phyloP scores from a whole-genome alignment of 2,888 invertebrate species.

The Idaea straminata region DNA sequence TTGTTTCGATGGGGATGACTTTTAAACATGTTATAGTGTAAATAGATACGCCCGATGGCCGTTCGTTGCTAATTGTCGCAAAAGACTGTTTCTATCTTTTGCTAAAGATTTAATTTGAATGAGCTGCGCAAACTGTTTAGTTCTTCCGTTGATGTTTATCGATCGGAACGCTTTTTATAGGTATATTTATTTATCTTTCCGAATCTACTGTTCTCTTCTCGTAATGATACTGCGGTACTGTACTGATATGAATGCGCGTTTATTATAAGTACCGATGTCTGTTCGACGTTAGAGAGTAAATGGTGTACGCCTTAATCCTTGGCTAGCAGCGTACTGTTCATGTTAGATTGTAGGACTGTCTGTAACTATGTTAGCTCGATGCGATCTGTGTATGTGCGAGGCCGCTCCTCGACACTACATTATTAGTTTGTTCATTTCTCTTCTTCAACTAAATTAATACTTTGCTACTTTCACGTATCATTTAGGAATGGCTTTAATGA shows the following conservation, averaged over 20 bases:
- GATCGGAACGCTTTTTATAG: constrained; percentile 78
- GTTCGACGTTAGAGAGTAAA: constrained; percentile 70
- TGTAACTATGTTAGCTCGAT: constrained; percentile 39
- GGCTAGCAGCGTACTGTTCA: constrained; percentile 75
- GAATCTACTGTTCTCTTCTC: constrained; percentile 74
- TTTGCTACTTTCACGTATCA: constrained; percentile 74
- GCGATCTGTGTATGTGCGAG: constrained; percentile 62
- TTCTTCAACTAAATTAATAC: constrained; percentile 65
- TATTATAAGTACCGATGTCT: constrained; percentile 53
- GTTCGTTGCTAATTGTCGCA: constrained; percentile 80
- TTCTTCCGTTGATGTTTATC: constrained; percentile 74
- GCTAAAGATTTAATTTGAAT: constrained; percentile 79
- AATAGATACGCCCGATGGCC: constrained; percentile 79
- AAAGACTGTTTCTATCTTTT: constrained; percentile 79
- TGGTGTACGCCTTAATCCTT: constrained; percentile 76
- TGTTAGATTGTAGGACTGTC: constrained; percentile 76
- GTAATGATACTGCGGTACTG: constrained; percentile 72
- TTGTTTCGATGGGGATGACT: constrained; percentile 80
- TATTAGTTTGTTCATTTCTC: constrained; percentile 69
- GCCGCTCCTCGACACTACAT: constrained; percentile 69
- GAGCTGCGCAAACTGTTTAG: constrained; percentile 80
- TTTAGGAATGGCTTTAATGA: constrained; percentile 76
- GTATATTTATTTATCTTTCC: constrained; percentile 78
- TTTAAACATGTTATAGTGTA: constrained; percentile 69
- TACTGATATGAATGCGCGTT: constrained; percentile 77